A percentile compares a stretch with the other conserved stretches of the same genome.
Evolutionary conservation across 2,113 vertebrate genomes (phyloP).

Genomic region (Sarotherodon lohbergeri): DNA sequence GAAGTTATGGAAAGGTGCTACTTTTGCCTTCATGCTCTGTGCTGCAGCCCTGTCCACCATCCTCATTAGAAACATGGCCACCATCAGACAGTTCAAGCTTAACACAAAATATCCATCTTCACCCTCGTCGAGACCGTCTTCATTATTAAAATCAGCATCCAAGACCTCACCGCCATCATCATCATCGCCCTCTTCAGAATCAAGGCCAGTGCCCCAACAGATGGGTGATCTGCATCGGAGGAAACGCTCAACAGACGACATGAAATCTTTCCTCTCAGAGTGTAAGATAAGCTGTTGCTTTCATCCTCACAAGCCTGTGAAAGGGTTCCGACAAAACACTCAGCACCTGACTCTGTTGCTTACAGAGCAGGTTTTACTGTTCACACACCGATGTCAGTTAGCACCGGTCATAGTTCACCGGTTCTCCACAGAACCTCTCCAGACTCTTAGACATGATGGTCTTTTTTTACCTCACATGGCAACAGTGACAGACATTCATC

Average conservation of each 20-base stretch:
- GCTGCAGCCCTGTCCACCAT: slow-evolving; percentile 79
- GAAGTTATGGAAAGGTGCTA: slow-evolving; percentile 93
- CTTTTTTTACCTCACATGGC: not conserved
- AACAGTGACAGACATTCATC: not conserved
- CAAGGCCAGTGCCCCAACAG: not conserved
- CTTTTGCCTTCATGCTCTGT: slow-evolving; percentile 84
- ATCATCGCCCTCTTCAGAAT: not conserved
- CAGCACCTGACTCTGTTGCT: not conserved
- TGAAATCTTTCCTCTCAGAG: slow-evolving; percentile 70
- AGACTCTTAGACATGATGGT: not conserved
- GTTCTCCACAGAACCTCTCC: not conserved
- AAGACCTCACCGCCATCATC: not conserved
- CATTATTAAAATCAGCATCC: slow-evolving; percentile 1
- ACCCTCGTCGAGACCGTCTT: not conserved
- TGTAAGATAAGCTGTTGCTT: slow-evolving; percentile 65
- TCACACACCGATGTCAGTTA: slow-evolving; percentile 23
- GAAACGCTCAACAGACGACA: slow-evolving; percentile 56
- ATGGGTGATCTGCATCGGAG: slow-evolving; percentile 42
- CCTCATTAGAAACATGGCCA: slow-evolving; percentile 77
- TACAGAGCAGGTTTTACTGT: slow-evolving; percentile 11
- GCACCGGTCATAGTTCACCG: slow-evolving; percentile 27
- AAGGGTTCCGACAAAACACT: not conserved
- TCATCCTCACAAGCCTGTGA: not conserved
- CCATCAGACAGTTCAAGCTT: slow-evolving; percentile 33
- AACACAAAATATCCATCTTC: slow-evolving; percentile 25